Conservation (phyloP, 2,797 vertebrate species). For the Myotis daubentonii region DNA sequence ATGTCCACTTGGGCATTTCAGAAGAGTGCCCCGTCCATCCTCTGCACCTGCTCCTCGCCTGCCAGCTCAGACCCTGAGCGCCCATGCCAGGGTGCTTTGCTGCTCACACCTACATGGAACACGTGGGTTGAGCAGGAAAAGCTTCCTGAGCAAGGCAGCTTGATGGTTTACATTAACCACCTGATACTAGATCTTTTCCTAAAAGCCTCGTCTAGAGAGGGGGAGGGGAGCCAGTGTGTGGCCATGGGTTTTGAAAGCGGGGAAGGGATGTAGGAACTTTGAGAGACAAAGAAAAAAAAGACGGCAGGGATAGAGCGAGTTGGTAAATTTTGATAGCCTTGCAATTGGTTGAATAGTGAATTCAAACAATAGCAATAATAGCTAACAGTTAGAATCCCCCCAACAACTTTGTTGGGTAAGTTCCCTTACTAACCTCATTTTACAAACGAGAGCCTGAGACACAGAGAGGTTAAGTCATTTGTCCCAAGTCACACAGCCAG, state of each 20-base stretch:
- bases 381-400: neutral
- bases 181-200: neutral
- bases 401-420: neutral
- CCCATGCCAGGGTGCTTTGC: neutral
- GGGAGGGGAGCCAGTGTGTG: neutral
- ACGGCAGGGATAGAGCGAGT: too few relatives aligned
- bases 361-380: fast-evolving
- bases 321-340: neutral
- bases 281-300: neutral
- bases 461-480: neutral
- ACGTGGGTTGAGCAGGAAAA: neutral
- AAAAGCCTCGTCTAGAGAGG: neutral
- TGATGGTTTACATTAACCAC: neutral
- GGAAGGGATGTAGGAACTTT: neutral
- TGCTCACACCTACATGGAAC: fast-evolving
- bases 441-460: neutral
- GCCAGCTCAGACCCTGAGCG: neutral
- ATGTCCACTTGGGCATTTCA: fast-evolving
- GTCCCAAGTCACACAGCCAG: neutral
- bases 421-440: neutral
- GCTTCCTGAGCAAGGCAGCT: neutral
- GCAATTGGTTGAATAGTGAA: neutral
- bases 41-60: neutral
- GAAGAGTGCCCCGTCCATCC: fast-evolving
- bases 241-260: neutral